Percentiles rank a stretch among this genome's conserved stretches.
These are phyloP conservation scores for Lutraria lutraria DNA, from an alignment of 2,888 invertebrate species.

Conservation along the genomic window DNA sequence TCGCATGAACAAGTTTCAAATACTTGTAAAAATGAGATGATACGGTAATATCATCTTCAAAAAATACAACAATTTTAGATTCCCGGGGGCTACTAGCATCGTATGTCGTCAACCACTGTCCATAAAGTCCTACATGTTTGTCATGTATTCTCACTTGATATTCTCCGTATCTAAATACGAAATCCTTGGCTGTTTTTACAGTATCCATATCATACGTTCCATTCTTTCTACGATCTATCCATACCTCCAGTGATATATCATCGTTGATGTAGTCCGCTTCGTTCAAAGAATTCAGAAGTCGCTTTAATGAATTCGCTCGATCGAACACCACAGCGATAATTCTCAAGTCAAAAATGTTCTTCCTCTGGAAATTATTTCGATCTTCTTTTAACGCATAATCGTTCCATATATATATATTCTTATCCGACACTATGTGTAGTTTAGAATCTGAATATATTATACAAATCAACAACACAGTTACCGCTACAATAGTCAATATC, in stretches of 20 bases:
- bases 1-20: slow-evolving; percentile 76
- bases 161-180: slow-evolving; percentile 64
- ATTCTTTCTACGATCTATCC: slow-evolving; percentile 69
- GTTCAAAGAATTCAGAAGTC: slow-evolving; percentile 69
- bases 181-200: slow-evolving; percentile 42
- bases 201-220: slow-evolving; percentile 52
- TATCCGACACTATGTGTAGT: background rate
- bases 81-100: slow-evolving; percentile 56
- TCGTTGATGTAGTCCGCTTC: slow-evolving; percentile 62
- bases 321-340: slow-evolving; percentile 69
- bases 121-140: slow-evolving; percentile 70
- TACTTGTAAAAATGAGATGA: slow-evolving; percentile 78
- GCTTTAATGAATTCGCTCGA: slow-evolving; percentile 56
- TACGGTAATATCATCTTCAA: slow-evolving; percentile 81
- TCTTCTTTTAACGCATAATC: background rate
- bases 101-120: slow-evolving; percentile 78
- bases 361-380: background rate
- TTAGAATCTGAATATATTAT: background rate
- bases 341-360: slow-evolving; percentile 49
- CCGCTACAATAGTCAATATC: background rate
- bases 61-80: slow-evolving; percentile 78
- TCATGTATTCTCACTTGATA: slow-evolving; percentile 57
- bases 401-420: background rate
- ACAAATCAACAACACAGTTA: background rate
- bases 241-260: slow-evolving; percentile 63